Base-by-base conservation (phyloP, 2,113 vertebrate genomes). In the Tylochromis polylepis region DNA sequence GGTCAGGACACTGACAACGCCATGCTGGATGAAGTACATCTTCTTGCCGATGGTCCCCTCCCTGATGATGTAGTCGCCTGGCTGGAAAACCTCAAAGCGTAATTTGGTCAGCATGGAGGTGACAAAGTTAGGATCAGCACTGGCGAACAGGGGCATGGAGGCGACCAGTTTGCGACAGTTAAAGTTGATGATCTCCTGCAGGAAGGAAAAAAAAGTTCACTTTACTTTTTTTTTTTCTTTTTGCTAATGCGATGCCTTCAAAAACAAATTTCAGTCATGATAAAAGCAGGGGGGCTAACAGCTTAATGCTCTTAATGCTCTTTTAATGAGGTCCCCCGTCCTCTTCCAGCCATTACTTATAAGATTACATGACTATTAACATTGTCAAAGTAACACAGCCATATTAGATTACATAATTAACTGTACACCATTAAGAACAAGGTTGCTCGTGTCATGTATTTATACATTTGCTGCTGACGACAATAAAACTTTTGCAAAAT, bases 11-110 rank as follows among this genome's bases (percentile, higher is more conserved):
- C 98, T 99, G 92, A 99, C 97, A 41, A 99, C 97, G 0, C 99
- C 99, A 0, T 99, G 99, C 94, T 99, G 99, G 92, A 99, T 99
- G 95, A 99, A 99, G 93, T 99, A 99, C 99, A 99, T 99, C 95
- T 99, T 99, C 93, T 98, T 98, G 89, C 99, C 99, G 0, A 99
- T 97, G 87, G 98, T 99, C 78, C 99, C 99, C 53, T 99, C 99
- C 0, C 97, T 96, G 94, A 99, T 98, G 93, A 99, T 98, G 92
- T 97, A 99, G 93, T 99, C 99, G 1, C 95, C 96, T 0, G 99
- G 98, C 92, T 99, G 99, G 95, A 99, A 99, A 79, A 99, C 99
- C 94, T 99, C 99, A 0, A 99, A 99, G 29, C 95, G 97, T 88
- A 99, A 93, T 93, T 99, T 99, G 84, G 98, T 99, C 90, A 99